Conservation (phyloP, 2,888 invertebrate genomes). For the Dolomedes plantarius region DNA sequence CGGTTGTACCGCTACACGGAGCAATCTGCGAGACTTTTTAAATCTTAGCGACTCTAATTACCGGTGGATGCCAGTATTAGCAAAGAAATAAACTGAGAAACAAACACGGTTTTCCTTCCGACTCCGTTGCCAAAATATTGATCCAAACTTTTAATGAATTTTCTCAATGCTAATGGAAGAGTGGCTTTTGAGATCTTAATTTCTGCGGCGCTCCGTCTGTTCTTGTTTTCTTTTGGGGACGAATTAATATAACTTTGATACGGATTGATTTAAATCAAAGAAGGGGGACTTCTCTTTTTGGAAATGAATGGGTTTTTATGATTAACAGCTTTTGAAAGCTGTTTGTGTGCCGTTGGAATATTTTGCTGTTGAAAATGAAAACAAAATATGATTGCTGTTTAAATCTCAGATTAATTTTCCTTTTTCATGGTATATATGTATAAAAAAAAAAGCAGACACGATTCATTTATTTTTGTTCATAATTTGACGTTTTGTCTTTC, state of each 20-base stretch:
- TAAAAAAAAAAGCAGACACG: not conserved
- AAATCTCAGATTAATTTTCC: not conserved
- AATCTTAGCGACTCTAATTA: not conserved
- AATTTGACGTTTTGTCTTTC: not conserved
- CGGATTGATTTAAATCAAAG: constrained; percentile 18
- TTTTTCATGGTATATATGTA: too few relatives aligned
- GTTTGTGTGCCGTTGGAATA: not conserved
- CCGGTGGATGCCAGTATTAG: not conserved
- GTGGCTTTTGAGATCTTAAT: constrained; percentile 18
- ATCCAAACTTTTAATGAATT: constrained; percentile 13
- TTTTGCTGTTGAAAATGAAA: not conserved
- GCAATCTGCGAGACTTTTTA: not conserved
- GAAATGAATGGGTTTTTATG: not conserved
- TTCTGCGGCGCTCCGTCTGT: constrained; percentile 5
- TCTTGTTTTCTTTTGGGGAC: not conserved
- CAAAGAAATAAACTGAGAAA: constrained; percentile 12
- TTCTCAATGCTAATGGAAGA: constrained; percentile 7
- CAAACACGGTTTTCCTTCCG: not conserved
- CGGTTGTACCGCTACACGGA: not conserved
- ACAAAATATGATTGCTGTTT: not conserved
- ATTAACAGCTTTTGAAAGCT: not conserved
- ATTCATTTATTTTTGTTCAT: not conserved
- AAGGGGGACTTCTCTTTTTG: not conserved
- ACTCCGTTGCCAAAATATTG: constrained; percentile 9
- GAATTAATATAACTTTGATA: constrained; percentile 14